phyloP scores from a whole-genome alignment of 1,140 invertebrate species.

The Olivierus martensii region DNA sequence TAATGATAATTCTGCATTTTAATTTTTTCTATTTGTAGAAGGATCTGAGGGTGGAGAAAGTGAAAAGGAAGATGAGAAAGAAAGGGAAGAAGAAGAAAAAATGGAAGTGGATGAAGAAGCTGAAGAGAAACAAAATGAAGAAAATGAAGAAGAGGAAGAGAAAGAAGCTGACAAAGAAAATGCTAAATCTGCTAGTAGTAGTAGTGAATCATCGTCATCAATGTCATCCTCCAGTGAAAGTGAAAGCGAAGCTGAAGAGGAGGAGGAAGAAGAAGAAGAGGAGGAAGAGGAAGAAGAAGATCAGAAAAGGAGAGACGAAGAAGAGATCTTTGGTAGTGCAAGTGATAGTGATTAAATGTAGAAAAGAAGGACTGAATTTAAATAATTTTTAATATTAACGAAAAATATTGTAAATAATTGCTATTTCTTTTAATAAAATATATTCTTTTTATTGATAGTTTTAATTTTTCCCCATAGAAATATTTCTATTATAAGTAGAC shows the following conservation, averaged over 20 bases:
- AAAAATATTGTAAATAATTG: too few relatives aligned
- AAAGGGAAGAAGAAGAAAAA: constrained; percentile 19
- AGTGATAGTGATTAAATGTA: constrained; percentile 16
- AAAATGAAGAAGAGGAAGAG: constrained; percentile 4
- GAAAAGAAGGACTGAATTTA: not conserved
- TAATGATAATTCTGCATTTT: not conserved
- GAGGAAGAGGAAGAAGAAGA: constrained; percentile 17
- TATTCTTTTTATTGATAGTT: too few relatives aligned
- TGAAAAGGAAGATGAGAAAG: constrained; percentile 17
- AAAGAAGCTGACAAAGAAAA: not conserved
- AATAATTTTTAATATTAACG: too few relatives aligned
- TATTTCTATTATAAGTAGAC: too few relatives aligned
- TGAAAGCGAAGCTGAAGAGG: constrained; percentile 9
- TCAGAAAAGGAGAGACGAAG: constrained; percentile 29
- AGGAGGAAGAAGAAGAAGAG: constrained; percentile 20
- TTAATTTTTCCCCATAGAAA: too few relatives aligned
- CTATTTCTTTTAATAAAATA: too few relatives aligned
- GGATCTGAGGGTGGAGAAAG: constrained; percentile 1
- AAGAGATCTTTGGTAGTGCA: constrained; percentile 33
- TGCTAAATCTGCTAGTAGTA: not conserved
- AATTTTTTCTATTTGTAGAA: not conserved
- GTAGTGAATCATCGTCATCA: constrained; percentile 1
- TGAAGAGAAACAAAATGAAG: constrained; percentile 7
- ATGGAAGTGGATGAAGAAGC: constrained; percentile 20
- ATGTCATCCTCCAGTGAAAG: constrained; percentile 21